Conservation (phyloP, 2,113 vertebrate genomes). For the Campylomormyrus numenius region DNA sequence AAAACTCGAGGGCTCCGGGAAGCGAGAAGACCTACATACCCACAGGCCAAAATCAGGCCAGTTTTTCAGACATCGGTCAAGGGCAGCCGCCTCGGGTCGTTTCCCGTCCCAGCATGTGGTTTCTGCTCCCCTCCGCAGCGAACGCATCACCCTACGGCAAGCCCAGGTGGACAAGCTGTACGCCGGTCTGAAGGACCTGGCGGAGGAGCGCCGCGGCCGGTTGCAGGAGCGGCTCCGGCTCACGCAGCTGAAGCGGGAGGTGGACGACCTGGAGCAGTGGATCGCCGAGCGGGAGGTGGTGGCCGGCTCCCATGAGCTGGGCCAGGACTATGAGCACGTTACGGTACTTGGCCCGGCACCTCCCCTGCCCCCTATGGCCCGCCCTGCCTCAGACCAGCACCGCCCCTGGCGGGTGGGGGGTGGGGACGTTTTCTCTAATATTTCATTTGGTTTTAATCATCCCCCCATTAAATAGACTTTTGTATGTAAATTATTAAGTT, state of each 20-base stretch:
- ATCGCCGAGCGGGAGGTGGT: conserved; percentile 82
- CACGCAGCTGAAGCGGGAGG: conserved; percentile 83
- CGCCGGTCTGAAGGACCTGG: conserved; percentile 82
- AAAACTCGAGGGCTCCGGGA: background rate
- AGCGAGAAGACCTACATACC: background rate
- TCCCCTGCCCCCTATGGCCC: background rate
- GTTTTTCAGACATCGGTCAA: background rate
- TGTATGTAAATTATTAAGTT: too few relatives aligned
- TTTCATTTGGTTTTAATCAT: background rate
- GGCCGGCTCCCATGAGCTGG: conserved; percentile 84
- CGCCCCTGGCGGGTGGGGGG: background rate
- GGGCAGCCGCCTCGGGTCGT: background rate
- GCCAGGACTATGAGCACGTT: conserved; percentile 87
- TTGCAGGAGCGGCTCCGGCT: conserved; percentile 85
- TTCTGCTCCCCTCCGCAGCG: conserved; percentile 43
- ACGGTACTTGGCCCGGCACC: conserved; percentile 53
- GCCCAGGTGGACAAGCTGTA: conserved; percentile 84
- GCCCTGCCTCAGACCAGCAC: too few relatives aligned
- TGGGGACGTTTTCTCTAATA: background rate
- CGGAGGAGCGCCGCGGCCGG: conserved; percentile 72
- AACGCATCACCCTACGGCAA: conserved; percentile 80
- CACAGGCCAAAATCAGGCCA: background rate
- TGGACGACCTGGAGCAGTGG: conserved; percentile 91
- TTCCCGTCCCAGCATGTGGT: fast-evolving
- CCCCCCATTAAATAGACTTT: background rate